Conservation (phyloP, 2,113 vertebrate species). For the Ptychochromis oligacanthus region DNA sequence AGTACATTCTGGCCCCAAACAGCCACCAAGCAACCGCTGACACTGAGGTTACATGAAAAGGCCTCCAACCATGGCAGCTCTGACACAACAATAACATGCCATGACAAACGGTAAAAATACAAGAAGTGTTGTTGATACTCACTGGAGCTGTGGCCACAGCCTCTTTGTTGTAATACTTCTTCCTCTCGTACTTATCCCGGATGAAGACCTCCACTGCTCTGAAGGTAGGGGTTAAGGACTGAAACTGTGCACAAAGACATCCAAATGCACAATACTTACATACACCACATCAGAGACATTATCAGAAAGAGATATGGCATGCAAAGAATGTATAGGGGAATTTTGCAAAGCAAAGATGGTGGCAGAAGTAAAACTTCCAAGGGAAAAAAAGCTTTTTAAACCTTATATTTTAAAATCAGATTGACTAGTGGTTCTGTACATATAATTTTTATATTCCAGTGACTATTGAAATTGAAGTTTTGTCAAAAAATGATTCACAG, state of each 20-base stretch:
- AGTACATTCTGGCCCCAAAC: background rate
- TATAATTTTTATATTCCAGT: background rate
- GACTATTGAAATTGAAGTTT: background rate
- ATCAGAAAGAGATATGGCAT: background rate
- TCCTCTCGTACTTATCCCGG: constrained; percentile 99
- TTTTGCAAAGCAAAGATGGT: background rate
- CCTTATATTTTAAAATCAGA: background rate
- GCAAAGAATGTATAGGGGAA: background rate
- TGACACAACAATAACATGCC: background rate
- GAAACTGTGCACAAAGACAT: background rate
- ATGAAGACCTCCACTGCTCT: constrained; percentile 99
- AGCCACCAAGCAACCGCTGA: background rate
- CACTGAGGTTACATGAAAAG: background rate
- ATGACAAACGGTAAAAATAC: background rate
- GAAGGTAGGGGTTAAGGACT: constrained; percentile 84
- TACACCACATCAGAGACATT: background rate
- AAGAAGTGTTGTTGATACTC: constrained; percentile 78
- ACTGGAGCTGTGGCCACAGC: constrained; percentile 84
- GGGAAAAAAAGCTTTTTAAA: accelerated
- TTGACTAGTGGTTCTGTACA: no score
- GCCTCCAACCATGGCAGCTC: background rate
- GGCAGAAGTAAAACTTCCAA: no score
- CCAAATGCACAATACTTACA: background rate
- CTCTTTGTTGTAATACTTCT: constrained; percentile 95
- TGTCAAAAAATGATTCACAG: background rate